These are phyloP conservation scores for Epinotia nisella DNA, from an alignment of 2,888 invertebrate genomes.

Conservation along the genomic window DNA sequence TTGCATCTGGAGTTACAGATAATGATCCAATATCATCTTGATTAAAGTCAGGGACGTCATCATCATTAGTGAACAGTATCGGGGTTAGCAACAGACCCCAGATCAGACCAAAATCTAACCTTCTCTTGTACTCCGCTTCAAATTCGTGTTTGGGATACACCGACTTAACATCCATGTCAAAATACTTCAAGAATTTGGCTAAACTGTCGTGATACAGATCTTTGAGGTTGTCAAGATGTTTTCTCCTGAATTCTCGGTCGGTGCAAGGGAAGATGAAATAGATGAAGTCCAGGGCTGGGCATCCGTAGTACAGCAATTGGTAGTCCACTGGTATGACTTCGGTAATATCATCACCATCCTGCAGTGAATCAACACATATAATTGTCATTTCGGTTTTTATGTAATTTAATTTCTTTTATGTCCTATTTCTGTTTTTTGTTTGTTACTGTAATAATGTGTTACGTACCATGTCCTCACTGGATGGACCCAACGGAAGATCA, in stretches of 20 bases:
- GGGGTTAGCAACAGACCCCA: conserved; percentile 45
- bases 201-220: conserved; percentile 42
- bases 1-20: conserved; percentile 10
- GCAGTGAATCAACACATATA: conserved; percentile 21
- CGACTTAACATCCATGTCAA: conserved; percentile 41
- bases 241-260: conserved; percentile 40
- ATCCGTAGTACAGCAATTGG: conserved; percentile 42
- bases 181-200: conserved; percentile 39
- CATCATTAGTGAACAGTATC: conserved; percentile 34
- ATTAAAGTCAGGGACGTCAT: conserved; percentile 24
- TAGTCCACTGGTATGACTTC: conserved; percentile 42
- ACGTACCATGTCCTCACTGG: too few species aligned
- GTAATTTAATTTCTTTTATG: too few species aligned
- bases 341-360: conserved; percentile 29
- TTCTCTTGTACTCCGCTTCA: conserved; percentile 48
- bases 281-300: conserved; percentile 43
- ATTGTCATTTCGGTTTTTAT: too few species aligned
- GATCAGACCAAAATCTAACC: conserved; percentile 49
- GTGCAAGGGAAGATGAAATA: conserved; percentile 43
- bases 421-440: too few species aligned
- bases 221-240: conserved; percentile 41
- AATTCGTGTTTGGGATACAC: conserved; percentile 49
- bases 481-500: too few species aligned
- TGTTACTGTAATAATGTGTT: too few species aligned
- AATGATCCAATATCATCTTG: neutral